Evolutionary conservation across 2,888 invertebrate species (phyloP), one percentile per base, ranked within the genome.

Genomic region (Archips xylosteana): DNA sequence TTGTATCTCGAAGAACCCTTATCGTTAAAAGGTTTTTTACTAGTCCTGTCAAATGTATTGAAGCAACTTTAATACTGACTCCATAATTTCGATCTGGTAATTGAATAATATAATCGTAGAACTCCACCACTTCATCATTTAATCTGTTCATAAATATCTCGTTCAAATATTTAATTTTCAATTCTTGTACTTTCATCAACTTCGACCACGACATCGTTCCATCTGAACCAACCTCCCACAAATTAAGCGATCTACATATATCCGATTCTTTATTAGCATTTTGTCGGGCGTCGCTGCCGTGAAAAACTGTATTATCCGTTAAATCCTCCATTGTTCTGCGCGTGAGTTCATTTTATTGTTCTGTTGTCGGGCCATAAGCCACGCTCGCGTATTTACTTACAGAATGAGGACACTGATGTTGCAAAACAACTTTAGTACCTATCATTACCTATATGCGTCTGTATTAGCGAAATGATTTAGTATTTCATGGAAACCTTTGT

Each of bases 301-400:
- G 67, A 51, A 75, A 74, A 57, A 67, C 15, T 60, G 68, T 75
- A 77, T 77, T 75, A 77, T 77, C 77, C 76, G 69, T 74, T 71
- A 77, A 78, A 78, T 60, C 75, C 64, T 49, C 59, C 76, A 75
- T 78, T 80, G 76, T 78, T 78, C 75, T 75, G 69, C 59, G 54
- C 75, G 60, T 70, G 74, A 59, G 70, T 63, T 62, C 42, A 57
- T 61, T 77, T 76, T 76, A 77, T 76, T 75, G 76, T 76, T 74
- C 72, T 68, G 68, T 66, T 74, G 76, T 74, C 68, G 65, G 68
- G 51, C 15, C 65, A 36, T 65, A 70, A 75, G 66, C 73, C 67
- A 60, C 68, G 75, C 59, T 75, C 67, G 62, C 59, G 57, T 71
- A 49, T 63, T 73, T 68, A 63, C 57, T 68, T 68, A 66, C 54